Base-by-base conservation (phyloP, 1,140 invertebrate genomes). In the Melanaphis sacchari region DNA sequence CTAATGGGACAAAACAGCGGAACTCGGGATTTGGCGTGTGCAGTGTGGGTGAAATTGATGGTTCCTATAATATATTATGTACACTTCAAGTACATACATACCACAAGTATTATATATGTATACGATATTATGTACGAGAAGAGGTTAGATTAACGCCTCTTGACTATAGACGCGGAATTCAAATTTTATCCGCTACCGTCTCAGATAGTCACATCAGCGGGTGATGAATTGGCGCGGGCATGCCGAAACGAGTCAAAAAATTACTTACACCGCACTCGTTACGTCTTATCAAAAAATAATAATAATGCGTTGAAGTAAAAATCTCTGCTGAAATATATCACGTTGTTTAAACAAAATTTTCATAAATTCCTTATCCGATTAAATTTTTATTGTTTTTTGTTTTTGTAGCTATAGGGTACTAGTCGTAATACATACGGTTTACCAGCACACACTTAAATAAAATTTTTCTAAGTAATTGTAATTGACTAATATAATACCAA, bases 41-140 rank as follows among this genome's bases (percentile, higher is more conserved):
- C 87, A 49, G 49, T n/a, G 31, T 41, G 84, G 87, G 46, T 89
- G 87, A 89, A 89, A 89, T 89, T 89, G 87, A 89, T 89, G 87
- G 46, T 89, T 89, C 84, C 26, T 43, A 84, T 84, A 84, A 84
- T 84, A 84, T 40, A 76, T 76, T 76, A 76, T 66, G n/a, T n/a
- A 40, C 24, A 84, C 38, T 38, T 18, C n/a, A n/a, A 31, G 59
- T 66, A 66, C n/a, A 66, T 66, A 66, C 11, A n/a, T 31, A 66
- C 11, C 11, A n/a, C 59, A n/a, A 38, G 21, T 81, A 81, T 81
- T 31, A 49, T 87, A 87, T 46, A 87, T 21, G 31, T 49, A 46
- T 36, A 87, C 46, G 9, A 82, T 84, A 41, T 84, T 82, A 82
- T 82, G 15, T 87, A 87, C 11, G 85, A 49, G 43, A 22, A 87